phyloP scores from a whole-genome alignment of 2,888 invertebrate species.

The Apamea anceps region DNA sequence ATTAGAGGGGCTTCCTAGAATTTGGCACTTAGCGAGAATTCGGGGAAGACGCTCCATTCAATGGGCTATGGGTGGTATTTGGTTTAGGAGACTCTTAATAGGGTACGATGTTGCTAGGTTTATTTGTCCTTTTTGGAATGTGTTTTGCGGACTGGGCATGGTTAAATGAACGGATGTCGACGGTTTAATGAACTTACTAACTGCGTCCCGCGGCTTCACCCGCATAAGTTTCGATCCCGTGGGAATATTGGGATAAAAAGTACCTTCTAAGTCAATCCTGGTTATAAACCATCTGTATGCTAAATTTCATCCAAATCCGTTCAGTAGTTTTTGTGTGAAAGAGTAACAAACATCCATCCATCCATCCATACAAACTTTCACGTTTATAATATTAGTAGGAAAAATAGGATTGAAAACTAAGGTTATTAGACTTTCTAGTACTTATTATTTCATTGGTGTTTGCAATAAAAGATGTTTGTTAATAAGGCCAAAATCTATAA shows the following conservation, averaged over 20 bases:
- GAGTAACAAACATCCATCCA: too few relatives aligned
- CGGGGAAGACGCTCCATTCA: slow-evolving; percentile 41
- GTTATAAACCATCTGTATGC: too few relatives aligned
- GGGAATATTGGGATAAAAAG: too few relatives aligned
- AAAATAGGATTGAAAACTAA: neutral
- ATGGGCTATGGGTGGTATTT: slow-evolving; percentile 28
- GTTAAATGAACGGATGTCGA: neutral
- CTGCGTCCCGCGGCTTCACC: too few relatives aligned
- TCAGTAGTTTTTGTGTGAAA: too few relatives aligned
- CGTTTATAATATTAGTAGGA: too few relatives aligned
- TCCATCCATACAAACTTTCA: too few relatives aligned
- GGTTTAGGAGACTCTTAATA: slow-evolving; percentile 4
- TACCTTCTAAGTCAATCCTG: too few relatives aligned
- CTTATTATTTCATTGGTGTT: neutral
- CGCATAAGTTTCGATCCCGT: too few relatives aligned
- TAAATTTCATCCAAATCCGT: too few relatives aligned
- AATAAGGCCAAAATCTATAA: neutral
- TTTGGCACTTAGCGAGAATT: slow-evolving; percentile 54
- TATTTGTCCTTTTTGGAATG: neutral
- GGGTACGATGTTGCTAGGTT: neutral
- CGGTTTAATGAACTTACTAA: neutral
- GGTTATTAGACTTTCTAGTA: neutral
- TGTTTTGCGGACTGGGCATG: neutral
- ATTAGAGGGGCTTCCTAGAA: slow-evolving; percentile 49
- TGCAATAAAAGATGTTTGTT: neutral